phyloP scores from a whole-genome alignment of 1,140 invertebrate species.

The Ditylenchus dipsaci region DNA sequence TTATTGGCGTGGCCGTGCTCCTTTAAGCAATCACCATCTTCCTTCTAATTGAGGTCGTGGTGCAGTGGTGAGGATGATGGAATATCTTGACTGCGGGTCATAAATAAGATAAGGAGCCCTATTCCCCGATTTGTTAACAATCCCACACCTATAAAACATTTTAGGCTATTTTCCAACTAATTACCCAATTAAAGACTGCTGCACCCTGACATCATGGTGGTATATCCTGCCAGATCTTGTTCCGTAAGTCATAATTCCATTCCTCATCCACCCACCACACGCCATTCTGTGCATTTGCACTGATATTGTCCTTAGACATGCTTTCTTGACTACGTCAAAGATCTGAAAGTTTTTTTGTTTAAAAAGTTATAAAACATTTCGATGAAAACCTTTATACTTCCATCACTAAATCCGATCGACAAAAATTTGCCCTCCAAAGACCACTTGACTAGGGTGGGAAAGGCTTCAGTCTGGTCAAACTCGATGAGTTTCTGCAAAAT shows the following conservation, averaged over 20 bases:
- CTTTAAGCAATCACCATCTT: no score
- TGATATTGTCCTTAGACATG: not conserved
- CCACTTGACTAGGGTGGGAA: conserved; percentile 86
- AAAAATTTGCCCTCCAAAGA: conserved; percentile 81
- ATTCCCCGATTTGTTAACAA: no score
- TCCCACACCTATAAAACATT: no score
- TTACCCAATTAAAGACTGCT: conserved; percentile 75
- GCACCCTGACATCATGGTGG: conserved; percentile 86
- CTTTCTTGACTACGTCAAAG: conserved; percentile 1
- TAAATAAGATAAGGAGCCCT: no score
- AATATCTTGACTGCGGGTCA: no score
- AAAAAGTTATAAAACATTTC: no score
- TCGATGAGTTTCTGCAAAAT: conserved; percentile 66
- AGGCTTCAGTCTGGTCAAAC: conserved; percentile 52
- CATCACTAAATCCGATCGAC: conserved; percentile 70
- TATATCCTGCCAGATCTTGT: conserved; percentile 80
- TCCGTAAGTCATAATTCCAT: conserved; percentile 66
- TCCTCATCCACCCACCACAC: conserved; percentile 24
- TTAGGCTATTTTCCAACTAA: no score
- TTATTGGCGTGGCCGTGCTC: no score
- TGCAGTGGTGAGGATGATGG: no score
- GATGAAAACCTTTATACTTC: conserved; percentile 26
- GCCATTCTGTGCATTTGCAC: conserved; percentile 5
- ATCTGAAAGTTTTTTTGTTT: no score
- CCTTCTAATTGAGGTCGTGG: no score